These are phyloP conservation scores for Rutpela maculata DNA, from an alignment of 2,888 invertebrate species.

Conservation along the genomic window DNA sequence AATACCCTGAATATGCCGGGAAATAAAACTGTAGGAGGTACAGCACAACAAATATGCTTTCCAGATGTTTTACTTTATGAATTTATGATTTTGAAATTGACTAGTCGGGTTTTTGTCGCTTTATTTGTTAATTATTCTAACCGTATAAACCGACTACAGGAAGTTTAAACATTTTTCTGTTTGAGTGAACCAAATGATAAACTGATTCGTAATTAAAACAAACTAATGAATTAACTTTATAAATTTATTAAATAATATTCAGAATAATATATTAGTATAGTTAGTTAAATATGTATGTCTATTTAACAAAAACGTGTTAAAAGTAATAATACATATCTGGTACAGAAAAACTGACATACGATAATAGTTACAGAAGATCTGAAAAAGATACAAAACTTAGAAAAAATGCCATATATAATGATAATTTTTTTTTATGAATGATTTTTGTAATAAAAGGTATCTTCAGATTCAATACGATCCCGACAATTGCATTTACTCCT, in stretches of 20 bases:
- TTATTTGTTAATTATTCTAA: slow-evolving; percentile 15
- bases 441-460: too few relatives aligned
- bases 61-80: slow-evolving; percentile 51
- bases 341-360: too few relatives aligned
- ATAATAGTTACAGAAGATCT: too few relatives aligned
- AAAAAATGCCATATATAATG: too few relatives aligned
- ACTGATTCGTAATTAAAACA: neutral
- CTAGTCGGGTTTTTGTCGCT: slow-evolving; percentile 41
- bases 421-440: too few relatives aligned
- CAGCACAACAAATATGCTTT: slow-evolving; percentile 50
- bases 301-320: too few relatives aligned
- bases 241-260: neutral
- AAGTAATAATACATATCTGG: too few relatives aligned
- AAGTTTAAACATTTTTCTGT: neutral
- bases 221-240: neutral
- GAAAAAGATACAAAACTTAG: too few relatives aligned
- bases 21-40: slow-evolving; percentile 26
- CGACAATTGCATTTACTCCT: too few relatives aligned
- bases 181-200: neutral
- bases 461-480: too few relatives aligned
- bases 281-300: too few relatives aligned
- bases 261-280: too few relatives aligned
- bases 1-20: slow-evolving; percentile 25
- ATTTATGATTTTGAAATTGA: slow-evolving; percentile 53
- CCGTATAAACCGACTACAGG: slow-evolving; percentile 17